Conservation (phyloP, 2,797 vertebrate species). For the Schizopygopsis malacanthus region DNA sequence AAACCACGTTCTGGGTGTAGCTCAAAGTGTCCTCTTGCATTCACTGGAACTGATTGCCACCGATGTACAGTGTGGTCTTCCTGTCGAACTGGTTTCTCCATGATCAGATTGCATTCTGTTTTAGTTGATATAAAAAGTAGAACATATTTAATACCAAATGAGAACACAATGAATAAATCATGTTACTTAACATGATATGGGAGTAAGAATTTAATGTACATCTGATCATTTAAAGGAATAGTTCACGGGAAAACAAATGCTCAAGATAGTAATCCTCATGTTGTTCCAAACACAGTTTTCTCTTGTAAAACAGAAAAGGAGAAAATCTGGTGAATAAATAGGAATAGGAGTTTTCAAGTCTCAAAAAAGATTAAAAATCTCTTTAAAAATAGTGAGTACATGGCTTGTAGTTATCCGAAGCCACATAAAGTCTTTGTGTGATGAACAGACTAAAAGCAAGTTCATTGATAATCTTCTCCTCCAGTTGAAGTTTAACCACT, state of each 20-base stretch:
- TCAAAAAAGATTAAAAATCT: neutral
- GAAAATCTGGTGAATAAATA: neutral
- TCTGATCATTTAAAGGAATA: neutral
- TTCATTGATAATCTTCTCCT: neutral
- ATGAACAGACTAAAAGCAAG: neutral
- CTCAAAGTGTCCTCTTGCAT: slow-evolving; percentile 2
- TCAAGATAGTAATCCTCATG: too few relatives aligned
- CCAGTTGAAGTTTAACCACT: neutral
- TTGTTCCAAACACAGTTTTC: neutral
- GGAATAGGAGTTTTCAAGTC: neutral
- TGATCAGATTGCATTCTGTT: slow-evolving; percentile 38
- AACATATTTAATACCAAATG: neutral
- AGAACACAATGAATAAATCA: neutral
- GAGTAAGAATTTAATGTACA: too few relatives aligned
- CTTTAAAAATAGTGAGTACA: neutral
- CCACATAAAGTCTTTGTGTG: neutral
- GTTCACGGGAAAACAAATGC: neutral
- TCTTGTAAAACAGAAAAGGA: neutral
- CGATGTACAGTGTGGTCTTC: neutral
- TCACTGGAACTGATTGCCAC: slow-evolving; percentile 34
- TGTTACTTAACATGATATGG: neutral
- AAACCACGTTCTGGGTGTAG: slow-evolving; percentile 30
- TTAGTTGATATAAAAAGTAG: slow-evolving; percentile 13
- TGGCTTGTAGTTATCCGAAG: neutral
- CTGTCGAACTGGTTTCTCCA: neutral